A percentile compares a stretch with the other conserved stretches of the same genome.
Conservation (phyloP, 2,888 invertebrate species). For the Dyspetes luteomarginatus region DNA sequence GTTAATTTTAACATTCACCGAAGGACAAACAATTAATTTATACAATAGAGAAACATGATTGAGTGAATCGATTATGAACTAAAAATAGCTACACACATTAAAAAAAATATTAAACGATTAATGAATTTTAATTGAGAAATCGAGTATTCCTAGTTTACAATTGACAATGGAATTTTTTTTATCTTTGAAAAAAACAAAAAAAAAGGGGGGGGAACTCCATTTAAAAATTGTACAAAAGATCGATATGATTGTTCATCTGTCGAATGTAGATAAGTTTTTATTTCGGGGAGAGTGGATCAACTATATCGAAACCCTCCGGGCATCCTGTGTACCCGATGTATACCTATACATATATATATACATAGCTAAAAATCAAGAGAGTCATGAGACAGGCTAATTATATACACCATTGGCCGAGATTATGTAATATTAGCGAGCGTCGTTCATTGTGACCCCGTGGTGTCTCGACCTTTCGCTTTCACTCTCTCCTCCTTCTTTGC, state of each 20-base stretch:
- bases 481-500: conserved; percentile 74
- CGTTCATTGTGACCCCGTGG: conserved; percentile 78
- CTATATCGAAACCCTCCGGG: conserved; percentile 15
- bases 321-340: neutral
- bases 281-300: neutral
- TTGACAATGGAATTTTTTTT: too few relatives aligned
- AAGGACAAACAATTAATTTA: too few relatives aligned
- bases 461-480: conserved; percentile 83
- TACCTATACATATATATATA: too few relatives aligned
- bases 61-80: too few relatives aligned
- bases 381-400: conserved; percentile 65
- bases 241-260: neutral
- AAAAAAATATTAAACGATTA: too few relatives aligned
- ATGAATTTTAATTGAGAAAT: too few relatives aligned
- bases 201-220: too few relatives aligned
- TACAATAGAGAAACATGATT: too few relatives aligned
- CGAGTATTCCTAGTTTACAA: too few relatives aligned
- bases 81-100: too few relatives aligned
- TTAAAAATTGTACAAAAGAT: neutral
- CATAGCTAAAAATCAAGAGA: conserved; percentile 57
- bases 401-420: conserved; percentile 65
- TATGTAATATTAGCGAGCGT: conserved; percentile 74
- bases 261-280: neutral
- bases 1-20: too few relatives aligned
- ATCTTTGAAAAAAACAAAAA: too few relatives aligned